phyloP scores from a whole-genome alignment of 1,140 invertebrate species.

The Halictus rubicundus region DNA sequence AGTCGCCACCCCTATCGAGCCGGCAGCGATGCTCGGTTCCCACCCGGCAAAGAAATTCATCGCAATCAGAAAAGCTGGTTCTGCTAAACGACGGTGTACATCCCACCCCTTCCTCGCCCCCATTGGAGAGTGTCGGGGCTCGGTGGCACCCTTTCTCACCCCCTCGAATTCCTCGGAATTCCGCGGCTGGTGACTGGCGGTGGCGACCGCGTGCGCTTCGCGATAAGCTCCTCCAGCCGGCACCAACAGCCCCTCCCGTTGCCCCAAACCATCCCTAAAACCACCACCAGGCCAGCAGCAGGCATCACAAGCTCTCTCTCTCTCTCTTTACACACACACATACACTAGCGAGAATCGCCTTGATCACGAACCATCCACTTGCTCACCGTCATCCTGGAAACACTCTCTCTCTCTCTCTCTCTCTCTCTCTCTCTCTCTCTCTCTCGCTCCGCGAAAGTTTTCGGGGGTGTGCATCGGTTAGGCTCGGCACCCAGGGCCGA shows the following conservation, averaged over 20 bases:
- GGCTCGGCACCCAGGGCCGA: conserved; percentile 12
- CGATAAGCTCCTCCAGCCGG: conserved; percentile 70
- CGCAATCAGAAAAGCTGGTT: conserved; percentile 64
- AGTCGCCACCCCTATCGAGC: background rate
- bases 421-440: conserved; percentile 1
- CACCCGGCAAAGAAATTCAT: conserved; percentile 65
- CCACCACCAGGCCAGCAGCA: background rate
- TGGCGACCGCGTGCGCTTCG: conserved; percentile 75
- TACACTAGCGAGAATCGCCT: background rate
- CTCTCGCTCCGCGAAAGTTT: conserved; percentile 39
- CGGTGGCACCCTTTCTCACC: conserved; percentile 17
- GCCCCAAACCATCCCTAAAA: conserved; percentile 4
- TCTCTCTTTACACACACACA: background rate
- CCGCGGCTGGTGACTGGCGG: conserved; percentile 72
- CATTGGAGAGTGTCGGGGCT: background rate
- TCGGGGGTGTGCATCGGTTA: conserved; percentile 20
- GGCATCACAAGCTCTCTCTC: background rate
- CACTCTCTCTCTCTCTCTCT: conserved; percentile 6
- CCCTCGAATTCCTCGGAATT: conserved; percentile 60
- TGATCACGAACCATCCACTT: conserved; percentile 21
- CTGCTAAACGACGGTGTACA: conserved; percentile 58
- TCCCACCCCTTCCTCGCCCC: conserved; percentile 4
- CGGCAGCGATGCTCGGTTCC: conserved; percentile 41
- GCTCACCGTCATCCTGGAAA: conserved; percentile 49
- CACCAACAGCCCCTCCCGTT: conserved; percentile 10